A percentile compares a stretch with the other conserved stretches of the same genome.
These are phyloP conservation scores for Lagopus leucura DNA, from an alignment of 2,113 vertebrate species.

Conservation along the genomic window DNA sequence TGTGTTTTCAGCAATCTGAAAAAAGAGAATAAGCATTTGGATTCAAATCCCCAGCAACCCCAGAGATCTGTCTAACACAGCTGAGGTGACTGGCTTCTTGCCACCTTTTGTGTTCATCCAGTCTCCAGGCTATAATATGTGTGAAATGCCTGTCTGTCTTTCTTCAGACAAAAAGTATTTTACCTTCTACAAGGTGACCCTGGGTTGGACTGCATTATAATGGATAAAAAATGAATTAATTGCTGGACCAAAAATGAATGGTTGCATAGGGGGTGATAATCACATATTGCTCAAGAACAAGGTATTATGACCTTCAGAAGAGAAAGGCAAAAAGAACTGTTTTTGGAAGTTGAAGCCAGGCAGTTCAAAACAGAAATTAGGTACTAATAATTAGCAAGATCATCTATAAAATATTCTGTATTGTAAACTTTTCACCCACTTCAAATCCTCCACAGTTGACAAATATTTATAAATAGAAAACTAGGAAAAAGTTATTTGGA, in stretches of 20 bases:
- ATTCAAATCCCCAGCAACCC: not conserved
- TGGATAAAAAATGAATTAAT: not conserved
- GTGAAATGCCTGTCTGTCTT: not conserved
- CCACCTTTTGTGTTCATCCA: not conserved
- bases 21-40: not conserved
- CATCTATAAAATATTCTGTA: not conserved
- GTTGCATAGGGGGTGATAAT: not conserved
- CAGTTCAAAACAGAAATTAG: not conserved
- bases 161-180: not conserved
- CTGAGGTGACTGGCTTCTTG: not conserved
- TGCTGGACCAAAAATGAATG: not conserved
- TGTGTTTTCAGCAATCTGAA: not conserved
- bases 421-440: not conserved
- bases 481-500: not conserved
- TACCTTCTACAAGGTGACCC: not conserved
- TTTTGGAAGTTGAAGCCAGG: not conserved
- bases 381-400: not conserved
- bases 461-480: not conserved
- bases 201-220: not conserved
- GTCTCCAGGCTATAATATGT: not conserved
- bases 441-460: not conserved
- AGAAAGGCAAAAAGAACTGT: fast-evolving
- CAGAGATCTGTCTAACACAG: not conserved
- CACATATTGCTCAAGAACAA: not conserved
- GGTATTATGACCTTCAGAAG: not conserved